A percentile compares a stretch with the other conserved stretches of the same genome.
phyloP scores from a whole-genome alignment of 1,140 invertebrate species.

The Penaeus chinensis region DNA sequence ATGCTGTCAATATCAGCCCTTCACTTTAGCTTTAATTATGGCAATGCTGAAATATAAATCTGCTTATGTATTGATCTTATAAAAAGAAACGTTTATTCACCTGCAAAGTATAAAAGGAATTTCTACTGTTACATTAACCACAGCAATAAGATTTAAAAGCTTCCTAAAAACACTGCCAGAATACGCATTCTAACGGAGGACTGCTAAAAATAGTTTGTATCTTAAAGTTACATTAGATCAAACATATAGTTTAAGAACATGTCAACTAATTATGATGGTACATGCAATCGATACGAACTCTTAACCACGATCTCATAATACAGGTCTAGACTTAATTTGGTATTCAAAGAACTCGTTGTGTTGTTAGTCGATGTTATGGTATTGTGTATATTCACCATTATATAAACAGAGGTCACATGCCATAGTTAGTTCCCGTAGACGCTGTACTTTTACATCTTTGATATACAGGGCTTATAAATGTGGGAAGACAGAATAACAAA shows the following conservation, averaged over 20 bases:
- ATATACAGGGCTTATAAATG: slow-evolving; percentile 43
- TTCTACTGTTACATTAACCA: too few species aligned
- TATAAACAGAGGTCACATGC: not conserved
- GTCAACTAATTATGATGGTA: slow-evolving; percentile 23
- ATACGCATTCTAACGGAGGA: not conserved
- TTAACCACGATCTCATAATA: slow-evolving; percentile 29
- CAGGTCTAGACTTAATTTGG: not conserved
- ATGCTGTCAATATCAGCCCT: slow-evolving; percentile 3
- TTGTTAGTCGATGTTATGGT: slow-evolving; percentile 34
- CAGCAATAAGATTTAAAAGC: too few species aligned
- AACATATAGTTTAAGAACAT: slow-evolving; percentile 15
- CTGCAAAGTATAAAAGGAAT: too few species aligned
- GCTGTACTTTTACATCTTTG: slow-evolving; percentile 31
- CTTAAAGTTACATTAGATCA: too few species aligned
- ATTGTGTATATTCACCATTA: not conserved
- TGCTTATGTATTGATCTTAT: too few species aligned
- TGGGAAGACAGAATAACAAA: slow-evolving; percentile 44
- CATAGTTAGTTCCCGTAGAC: slow-evolving; percentile 24
- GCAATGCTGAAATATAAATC: slow-evolving; percentile 17
- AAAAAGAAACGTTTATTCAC: too few species aligned
- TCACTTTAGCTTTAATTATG: slow-evolving; percentile 25
- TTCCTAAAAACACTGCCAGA: slow-evolving; percentile 15
- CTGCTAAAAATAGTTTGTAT: too few species aligned
- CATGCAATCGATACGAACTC: slow-evolving; percentile 23
- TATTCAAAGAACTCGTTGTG: slow-evolving; percentile 13